Evolutionary conservation across 1,140 invertebrate species (phyloP), one percentile per base, ranked within the genome.

Genomic region (Nasonia longicornis): DNA sequence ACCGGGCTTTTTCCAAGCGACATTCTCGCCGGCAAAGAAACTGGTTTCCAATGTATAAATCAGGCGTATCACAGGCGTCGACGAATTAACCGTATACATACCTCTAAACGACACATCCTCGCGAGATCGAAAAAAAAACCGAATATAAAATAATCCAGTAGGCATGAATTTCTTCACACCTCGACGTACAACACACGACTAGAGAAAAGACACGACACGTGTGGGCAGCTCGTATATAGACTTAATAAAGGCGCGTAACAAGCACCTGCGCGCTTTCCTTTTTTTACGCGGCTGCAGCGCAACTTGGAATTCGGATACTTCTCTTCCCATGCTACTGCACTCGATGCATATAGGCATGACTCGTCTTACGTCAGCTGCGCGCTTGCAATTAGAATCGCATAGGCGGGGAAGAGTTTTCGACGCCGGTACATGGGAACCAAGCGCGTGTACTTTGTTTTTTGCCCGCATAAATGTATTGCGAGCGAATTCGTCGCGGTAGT

Each of bases 61-160:
- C 70, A 72, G 12, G 11, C n/a, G 20, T 72, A 72, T 3, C 35
- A 22, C 16, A 71, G 42, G 70, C 42, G 42, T 72, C 42, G 35
- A 72, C 20, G 38, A 42, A 20, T 48, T 72, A 72, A 72, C 70
- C 42, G 42, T 67, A 67, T 42, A n/a, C 70, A 72, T 42, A 72
- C 14, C 35, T 38, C 35, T 11, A 71, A 20, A 71, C 69, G 16
- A 20, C 64, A n/a, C 64, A n/a, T 66, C 64, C 16, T 66, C 64
- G 26, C 11, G 14, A 31, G 66, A 10, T 64, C 6, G 22, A 35
- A 35, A 69, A 69, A 31, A 31, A 35, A 69, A 69, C 22, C n/a
- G 26, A 69, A 69, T 69, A 26, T 26, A 6, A n/a, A 64, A 64
- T 14, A 64, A 31, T 58, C 52, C 52, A 11, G 16, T 52, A 52